Evolutionary conservation across 2,888 invertebrate species (phyloP), one percentile per base, ranked within the genome.

Genomic region (Agrochola lychnidis): DNA sequence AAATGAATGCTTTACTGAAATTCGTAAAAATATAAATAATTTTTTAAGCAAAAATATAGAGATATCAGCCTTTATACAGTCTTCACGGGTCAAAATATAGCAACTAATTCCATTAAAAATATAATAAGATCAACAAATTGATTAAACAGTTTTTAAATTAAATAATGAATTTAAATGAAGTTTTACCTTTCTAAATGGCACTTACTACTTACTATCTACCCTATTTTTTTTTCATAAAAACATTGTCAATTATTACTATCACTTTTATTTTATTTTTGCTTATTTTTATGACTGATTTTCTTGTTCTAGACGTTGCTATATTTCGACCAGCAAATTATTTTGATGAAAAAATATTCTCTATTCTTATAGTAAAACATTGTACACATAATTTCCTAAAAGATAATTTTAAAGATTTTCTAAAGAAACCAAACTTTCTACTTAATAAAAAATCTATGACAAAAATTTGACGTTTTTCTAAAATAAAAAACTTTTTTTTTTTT

Each of bases 351-450:
- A 78, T 90, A 90, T 89, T 90, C 87, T 92, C 89, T 94, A 94
- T 94, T 94, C 94, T 94, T 94, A 90, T 92, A 88, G 75, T 80
- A 67, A 92, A 91, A 89, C 75, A 90, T 85, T 94, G 88, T 94
- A 93, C 92, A 93, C 91, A 85, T 88, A 78, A 90, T 92, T 91
- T 91, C 89, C 88, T 88, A 87, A 88, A 89, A 89, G 83, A 82
- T 80, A 59, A 81, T 82, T 88, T 87, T 84, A 80, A 82, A 78
- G 48, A 87, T 90, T 89, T 89, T 90, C 88, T 89, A 87, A 88
- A 84, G 66, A 83, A 76, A 76, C 48, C 59, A 74, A 78, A 83
- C 64, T 85, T 80, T 79, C 79, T 89, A 88, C 82, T 70, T 79
- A 48, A 45, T 71, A 85, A 88, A 87, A 83, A 88, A 70, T 67